Conservation (phyloP, 2,797 vertebrate species). For the Lithobates pipiens region DNA sequence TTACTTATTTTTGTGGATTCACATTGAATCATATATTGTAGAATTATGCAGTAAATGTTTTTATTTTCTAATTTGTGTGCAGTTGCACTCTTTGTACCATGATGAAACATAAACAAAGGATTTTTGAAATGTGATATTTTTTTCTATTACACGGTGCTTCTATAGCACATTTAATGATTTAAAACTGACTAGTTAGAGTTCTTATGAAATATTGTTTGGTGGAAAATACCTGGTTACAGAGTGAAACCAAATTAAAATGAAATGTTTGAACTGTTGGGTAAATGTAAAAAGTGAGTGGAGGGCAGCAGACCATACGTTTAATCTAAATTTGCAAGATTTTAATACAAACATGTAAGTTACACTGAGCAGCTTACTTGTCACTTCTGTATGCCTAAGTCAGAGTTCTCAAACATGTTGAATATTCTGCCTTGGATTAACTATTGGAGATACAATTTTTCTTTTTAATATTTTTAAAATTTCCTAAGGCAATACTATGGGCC, state of each 20-base stretch:
- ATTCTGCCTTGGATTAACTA: not conserved
- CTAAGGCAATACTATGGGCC: not conserved
- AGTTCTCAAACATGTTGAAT: not conserved
- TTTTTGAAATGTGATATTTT: too few species aligned
- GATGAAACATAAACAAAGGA: too few species aligned
- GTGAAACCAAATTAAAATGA: not conserved
- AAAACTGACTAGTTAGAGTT: not conserved
- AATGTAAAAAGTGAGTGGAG: not conserved
- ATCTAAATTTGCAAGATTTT: not conserved
- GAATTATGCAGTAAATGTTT: too few species aligned
- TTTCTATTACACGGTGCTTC: too few species aligned
- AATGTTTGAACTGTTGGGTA: constrained; percentile 64
- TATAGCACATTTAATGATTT: not conserved
- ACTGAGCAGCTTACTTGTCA: not conserved
- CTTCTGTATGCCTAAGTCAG: not conserved
- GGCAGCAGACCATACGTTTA: not conserved
- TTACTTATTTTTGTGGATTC: too few species aligned
- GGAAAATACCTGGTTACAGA: not conserved
- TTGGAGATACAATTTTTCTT: not conserved
- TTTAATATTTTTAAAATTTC: not conserved
- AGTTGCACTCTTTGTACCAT: too few species aligned
- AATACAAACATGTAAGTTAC: not conserved
- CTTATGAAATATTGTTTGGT: not conserved
- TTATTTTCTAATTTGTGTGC: too few species aligned
- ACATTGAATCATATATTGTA: too few species aligned